Conservation (phyloP, 2,797 vertebrate genomes). For the Nannoperca australis region DNA sequence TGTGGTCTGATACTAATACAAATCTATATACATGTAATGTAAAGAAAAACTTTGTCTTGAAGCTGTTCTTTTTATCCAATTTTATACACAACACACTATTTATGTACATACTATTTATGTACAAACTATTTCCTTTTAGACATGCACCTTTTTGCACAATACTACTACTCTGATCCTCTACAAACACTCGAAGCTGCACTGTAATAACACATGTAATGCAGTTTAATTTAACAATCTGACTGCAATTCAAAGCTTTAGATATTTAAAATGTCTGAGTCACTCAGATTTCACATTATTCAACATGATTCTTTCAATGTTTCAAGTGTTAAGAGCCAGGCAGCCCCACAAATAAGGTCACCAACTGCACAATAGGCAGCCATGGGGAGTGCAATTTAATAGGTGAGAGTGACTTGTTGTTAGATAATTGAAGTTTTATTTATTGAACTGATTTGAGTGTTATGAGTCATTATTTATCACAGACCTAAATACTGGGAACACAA, state of each 20-base stretch:
- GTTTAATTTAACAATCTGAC: not conserved
- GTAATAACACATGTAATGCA: not conserved
- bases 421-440: not conserved
- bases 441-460: too few species aligned
- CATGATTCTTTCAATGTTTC: not conserved
- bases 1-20: not conserved
- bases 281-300: not conserved
- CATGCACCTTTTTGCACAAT: not conserved
- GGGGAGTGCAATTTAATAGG: too few species aligned
- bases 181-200: too few species aligned
- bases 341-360: too few species aligned
- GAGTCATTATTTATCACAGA: too few species aligned
- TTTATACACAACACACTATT: not conserved
- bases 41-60: not conserved
- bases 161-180: not conserved
- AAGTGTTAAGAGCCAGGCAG: not conserved
- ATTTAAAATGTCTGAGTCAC: too few species aligned
- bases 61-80: not conserved
- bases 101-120: not conserved
- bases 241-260: not conserved
- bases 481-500: too few species aligned
- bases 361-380: not conserved
- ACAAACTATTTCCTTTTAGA: not conserved
- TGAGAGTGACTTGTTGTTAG: too few species aligned
- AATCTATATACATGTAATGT: not conserved